These are phyloP conservation scores for Hemibagrus wyckioides DNA, from an alignment of 2,113 vertebrate genomes.

Conservation along the genomic window DNA sequence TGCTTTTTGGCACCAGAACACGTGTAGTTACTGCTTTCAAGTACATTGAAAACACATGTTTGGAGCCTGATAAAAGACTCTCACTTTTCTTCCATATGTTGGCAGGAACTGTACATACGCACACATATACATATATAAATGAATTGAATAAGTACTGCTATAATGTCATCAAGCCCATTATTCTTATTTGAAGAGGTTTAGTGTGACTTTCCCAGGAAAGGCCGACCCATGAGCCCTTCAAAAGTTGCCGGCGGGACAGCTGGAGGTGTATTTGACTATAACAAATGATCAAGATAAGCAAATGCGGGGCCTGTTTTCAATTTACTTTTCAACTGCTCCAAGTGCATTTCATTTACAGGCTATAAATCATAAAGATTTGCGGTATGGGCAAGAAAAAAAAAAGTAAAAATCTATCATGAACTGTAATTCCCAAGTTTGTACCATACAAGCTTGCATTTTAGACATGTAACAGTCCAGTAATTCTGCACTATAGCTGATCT, in stretches of 20 bases:
- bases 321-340: constrained; percentile 34
- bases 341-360: constrained; percentile 45
- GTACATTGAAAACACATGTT: constrained; percentile 76
- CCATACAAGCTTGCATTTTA: background rate
- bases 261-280: constrained; percentile 35
- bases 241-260: constrained; percentile 27
- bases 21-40: constrained; percentile 63
- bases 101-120: constrained; percentile 47
- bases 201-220: constrained; percentile 48
- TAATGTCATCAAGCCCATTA: constrained; percentile 54
- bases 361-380: constrained; percentile 46
- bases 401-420: background rate
- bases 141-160: constrained; percentile 45
- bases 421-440: constrained; percentile 18
- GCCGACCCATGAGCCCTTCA: constrained; percentile 44
- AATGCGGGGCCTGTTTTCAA: constrained; percentile 38
- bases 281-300: constrained; percentile 53
- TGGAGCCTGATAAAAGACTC: constrained; percentile 70
- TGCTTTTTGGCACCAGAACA: constrained; percentile 52
- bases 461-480: background rate
- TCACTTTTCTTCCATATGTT: constrained; percentile 65
- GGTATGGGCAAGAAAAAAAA: constrained; percentile 1
- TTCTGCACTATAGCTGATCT: background rate
- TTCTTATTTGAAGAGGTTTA: constrained; percentile 49
- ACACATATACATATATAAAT: constrained; percentile 41